Evolutionary conservation across 1,140 invertebrate species (phyloP).

Genomic region (Cydia amplana): DNA sequence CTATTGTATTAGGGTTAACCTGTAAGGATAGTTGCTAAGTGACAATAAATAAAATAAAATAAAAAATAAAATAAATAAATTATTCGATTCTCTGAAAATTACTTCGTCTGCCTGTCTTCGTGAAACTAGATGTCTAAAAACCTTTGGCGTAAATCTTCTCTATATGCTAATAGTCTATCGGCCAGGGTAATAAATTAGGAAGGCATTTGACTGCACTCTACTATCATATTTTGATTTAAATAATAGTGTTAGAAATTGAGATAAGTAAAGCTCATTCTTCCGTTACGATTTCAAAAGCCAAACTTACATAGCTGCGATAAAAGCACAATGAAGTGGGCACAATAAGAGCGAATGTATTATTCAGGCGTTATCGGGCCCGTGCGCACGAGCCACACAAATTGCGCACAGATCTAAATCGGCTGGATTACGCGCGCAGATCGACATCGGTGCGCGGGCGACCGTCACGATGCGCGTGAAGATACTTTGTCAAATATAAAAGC

Average conservation of each 20-base stretch:
- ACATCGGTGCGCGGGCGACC: conserved; percentile 42
- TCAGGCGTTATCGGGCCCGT: conserved; percentile 50
- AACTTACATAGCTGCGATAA: not conserved
- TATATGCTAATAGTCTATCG: no score
- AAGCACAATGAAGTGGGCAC: conserved; percentile 29
- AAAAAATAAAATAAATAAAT: no score
- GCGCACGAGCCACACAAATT: conserved; percentile 58
- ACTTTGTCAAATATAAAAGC: conserved; percentile 17
- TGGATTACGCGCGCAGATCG: conserved; percentile 43
- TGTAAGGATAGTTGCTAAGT: no score
- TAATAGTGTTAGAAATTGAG: conserved; percentile 27
- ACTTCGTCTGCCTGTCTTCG: no score
- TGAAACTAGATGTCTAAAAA: no score
- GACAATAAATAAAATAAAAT: no score
- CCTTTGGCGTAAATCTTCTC: no score
- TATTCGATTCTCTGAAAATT: no score
- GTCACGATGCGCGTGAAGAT: conserved; percentile 48
- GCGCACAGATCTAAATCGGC: conserved; percentile 40
- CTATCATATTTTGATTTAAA: not conserved
- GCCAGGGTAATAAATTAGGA: not conserved
- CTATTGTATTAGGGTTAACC: no score
- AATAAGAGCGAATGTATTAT: conserved; percentile 61
- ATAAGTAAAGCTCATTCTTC: conserved; percentile 49
- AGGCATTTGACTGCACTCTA: not conserved
- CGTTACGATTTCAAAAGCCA: conserved; percentile 1